Evolutionary conservation across 2,888 invertebrate species (phyloP), one percentile per base, ranked within the genome.

Genomic region (Troides aeacus): DNA sequence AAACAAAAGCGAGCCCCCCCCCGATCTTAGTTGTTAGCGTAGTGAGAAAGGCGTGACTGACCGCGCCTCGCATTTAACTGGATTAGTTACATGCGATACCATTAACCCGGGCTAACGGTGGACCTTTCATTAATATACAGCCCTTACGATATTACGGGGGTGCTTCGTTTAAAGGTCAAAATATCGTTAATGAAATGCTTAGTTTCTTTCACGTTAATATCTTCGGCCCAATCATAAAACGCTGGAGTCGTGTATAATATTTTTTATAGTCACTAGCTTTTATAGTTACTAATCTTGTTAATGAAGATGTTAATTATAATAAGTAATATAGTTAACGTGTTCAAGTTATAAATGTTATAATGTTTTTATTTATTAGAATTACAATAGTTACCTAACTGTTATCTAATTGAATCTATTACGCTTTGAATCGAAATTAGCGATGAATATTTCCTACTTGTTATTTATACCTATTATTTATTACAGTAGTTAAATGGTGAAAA

Each of bases 1-100:
- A 61, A 64, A 68, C 46, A 18, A 30, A 21, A 46, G 4, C 46
- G 12, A 8, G 10, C 12, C 42, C 42, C 39, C 39, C 39, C 42
- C 23, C 68, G 59, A 70, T 70, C 70, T 70, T 39, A 42, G 59
- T 60, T 46, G 66, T 68, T 71, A 57, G 67, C 53, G 64, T 21
- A 63, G 66, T 42, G 60, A 70, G 70, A 64, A 71, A 71, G 70
- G 70, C 70, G 70, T 71, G 67, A 67, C 70, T 46, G 67, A 60
- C 57, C 70, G 67, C 70, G 58, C 70, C 70, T 68, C 61, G 64
- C 70, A 71, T 71, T 71, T 64, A 63, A 64, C 70, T 67, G 61
- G 67, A 71, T 71, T 71, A 71, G 64, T 64, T 67, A 50, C 64
- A 64, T 67, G 61, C 64, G 61, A 70, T 42, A 42, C 67, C 64